Base-by-base conservation (phyloP, 23 tunicate species). In the Diplosoma virens region DNA sequence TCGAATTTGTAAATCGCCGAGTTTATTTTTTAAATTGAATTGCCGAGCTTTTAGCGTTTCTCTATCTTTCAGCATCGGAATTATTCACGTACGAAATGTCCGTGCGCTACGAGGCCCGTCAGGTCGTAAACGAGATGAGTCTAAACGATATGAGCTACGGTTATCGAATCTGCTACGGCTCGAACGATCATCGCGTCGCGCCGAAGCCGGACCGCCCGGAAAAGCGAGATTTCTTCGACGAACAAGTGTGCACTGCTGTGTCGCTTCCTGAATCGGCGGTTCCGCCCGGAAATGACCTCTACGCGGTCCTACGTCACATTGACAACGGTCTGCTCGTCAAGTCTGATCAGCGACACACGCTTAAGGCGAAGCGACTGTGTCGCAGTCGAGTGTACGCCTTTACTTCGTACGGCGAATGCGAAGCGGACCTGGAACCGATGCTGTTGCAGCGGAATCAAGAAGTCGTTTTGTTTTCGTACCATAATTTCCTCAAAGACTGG, bases 131-230 rank as follows among this genome's bases (percentile, higher is more conserved):
- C 2, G 54, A 82, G 20, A 50, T 22, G 22, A 6, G 29, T 9
- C 74, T 82, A 14, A 75, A 28, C 50, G 87, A 82, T 54, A 82
- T 82, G 87, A 82, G 78, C 47, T 75, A 82, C 37, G 87, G 87
- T 1, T 82, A 82, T 33, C 37, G 87, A 45, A 63, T 82, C 24
- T 59, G 41, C 53, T 74, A 82, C 61, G 84, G 77, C 45, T 67
- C 68, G 35, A 27, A 47, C 0, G 70, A 32, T 1, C 52, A 17
- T n/a, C 22, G 2, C 52, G 36, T 37, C 18, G 3, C 1, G 21
- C 25, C n/a, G 4, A 23, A 64, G 6, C 35, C 21, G 0, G 22
- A 50, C 5, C 47, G 66, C 4, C 61, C 33, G 9, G 35, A 9
- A 37, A 17, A 5, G 27, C 1, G n/a, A 1, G 72, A 34, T 4